Conservation (phyloP, 2,888 invertebrate genomes). For the Nezara viridula region DNA sequence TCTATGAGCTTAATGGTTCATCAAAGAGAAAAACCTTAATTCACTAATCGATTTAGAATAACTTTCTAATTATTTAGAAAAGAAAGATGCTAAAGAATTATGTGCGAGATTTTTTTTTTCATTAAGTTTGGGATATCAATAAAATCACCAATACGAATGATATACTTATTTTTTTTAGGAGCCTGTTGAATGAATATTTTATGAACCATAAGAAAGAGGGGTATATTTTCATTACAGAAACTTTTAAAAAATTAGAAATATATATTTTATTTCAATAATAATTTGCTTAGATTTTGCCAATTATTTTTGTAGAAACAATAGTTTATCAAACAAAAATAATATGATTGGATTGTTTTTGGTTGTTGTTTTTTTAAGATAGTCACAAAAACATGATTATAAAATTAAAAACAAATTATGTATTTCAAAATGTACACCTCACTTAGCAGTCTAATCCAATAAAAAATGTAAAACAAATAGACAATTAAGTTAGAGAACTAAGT, state of each 20-base stretch:
- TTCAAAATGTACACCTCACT: not conserved
- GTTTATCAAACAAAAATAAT: not conserved
- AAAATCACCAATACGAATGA: no score
- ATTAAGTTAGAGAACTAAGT: constrained; percentile 65
- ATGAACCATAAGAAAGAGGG: not conserved
- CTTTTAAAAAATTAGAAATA: not conserved
- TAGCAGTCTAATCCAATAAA: not conserved
- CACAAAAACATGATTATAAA: not conserved
- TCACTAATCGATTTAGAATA: no score
- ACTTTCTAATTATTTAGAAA: no score
- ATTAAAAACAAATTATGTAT: not conserved
- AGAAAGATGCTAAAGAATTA: no score
- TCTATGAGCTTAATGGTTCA: no score
- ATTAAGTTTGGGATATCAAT: no score
- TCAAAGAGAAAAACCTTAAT: no score
- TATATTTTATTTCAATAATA: not conserved
- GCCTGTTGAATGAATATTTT: not conserved
- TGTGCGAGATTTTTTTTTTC: no score
- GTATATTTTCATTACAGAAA: not conserved
- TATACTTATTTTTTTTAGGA: no score
- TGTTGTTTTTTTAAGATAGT: not conserved
- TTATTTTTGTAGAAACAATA: not conserved
- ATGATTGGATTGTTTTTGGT: no score
- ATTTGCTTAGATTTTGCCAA: not conserved
- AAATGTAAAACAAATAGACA: not conserved